Percentiles rank a stretch among this genome's conserved stretches.
Conservation (phyloP, 2,888 invertebrate species). For the Eilema depressum region DNA sequence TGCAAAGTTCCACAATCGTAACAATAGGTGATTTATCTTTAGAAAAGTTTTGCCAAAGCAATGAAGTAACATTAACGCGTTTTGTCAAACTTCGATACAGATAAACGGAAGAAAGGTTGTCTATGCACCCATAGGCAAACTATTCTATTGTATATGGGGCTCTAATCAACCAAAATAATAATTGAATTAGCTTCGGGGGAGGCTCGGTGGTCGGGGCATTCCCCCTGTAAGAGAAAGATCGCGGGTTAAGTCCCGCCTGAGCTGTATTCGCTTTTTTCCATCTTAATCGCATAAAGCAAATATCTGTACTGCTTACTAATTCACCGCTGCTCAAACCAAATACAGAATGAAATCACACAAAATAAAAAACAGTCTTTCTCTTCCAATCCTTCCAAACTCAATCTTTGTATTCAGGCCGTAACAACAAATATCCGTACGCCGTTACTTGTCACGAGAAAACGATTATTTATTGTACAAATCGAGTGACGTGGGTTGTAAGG, state of each 20-base stretch:
- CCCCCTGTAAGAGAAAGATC: too few relatives aligned
- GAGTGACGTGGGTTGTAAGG: conserved; percentile 74
- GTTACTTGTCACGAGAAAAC: conserved; percentile 63
- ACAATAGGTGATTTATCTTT: conserved; percentile 61
- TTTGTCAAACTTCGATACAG: too few relatives aligned
- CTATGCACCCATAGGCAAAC: too few relatives aligned
- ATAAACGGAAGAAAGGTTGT: too few relatives aligned
- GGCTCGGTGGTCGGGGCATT: too few relatives aligned
- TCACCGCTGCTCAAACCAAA: neutral
- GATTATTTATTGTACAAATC: conserved; percentile 76
- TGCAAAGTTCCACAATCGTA: conserved; percentile 58
- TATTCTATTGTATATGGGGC: too few relatives aligned
- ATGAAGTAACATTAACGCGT: conserved; percentile 54
- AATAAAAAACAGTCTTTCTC: conserved; percentile 7
- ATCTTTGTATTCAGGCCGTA: conserved; percentile 65
- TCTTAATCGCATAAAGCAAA: too few relatives aligned
- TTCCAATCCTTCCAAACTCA: conserved; percentile 16
- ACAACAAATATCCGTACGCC: conserved; percentile 63
- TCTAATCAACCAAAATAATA: too few relatives aligned
- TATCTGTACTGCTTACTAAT: neutral
- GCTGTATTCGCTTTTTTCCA: too few relatives aligned
- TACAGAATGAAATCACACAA: neutral
- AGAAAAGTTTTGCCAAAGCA: conserved; percentile 52
- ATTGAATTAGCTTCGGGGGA: too few relatives aligned
- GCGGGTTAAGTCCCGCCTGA: too few relatives aligned